phyloP scores from a whole-genome alignment of 2,888 invertebrate species.

The Dinocampus coccinellae region DNA sequence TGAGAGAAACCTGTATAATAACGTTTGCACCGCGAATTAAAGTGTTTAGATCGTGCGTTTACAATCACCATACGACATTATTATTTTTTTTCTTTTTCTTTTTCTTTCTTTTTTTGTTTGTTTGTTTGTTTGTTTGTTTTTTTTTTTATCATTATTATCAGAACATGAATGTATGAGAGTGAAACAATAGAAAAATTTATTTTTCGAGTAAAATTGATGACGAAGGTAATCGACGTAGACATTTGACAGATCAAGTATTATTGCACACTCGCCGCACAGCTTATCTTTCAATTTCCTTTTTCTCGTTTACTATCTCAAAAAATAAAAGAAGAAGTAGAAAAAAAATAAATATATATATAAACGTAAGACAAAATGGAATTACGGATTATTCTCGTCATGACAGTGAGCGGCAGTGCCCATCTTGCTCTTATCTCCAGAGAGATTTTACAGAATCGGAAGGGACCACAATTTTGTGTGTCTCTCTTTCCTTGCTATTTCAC shows the following conservation, averaged over 20 bases:
- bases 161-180: neutral
- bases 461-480: neutral
- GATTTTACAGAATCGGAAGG: conserved; percentile 22
- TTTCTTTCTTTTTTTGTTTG: neutral
- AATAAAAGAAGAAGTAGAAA: neutral
- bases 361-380: neutral
- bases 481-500: too few relatives aligned
- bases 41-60: conserved; percentile 50
- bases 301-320: neutral
- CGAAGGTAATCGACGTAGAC: neutral
- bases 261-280: neutral
- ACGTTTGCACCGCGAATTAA: conserved; percentile 60
- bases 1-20: conserved; percentile 56
- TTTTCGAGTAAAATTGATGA: neutral
- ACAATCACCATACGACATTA: conserved; percentile 2
- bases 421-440: conserved; percentile 15
- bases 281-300: neutral
- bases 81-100: neutral
- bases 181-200: too few relatives aligned
- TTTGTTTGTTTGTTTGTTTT: neutral
- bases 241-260: neutral
- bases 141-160: neutral
- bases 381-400: conserved; percentile 29
- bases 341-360: neutral
- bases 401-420: conserved; percentile 10